Evolutionary conservation across 2,113 vertebrate species (phyloP).

Genomic region (Engystomops pustulosus): DNA sequence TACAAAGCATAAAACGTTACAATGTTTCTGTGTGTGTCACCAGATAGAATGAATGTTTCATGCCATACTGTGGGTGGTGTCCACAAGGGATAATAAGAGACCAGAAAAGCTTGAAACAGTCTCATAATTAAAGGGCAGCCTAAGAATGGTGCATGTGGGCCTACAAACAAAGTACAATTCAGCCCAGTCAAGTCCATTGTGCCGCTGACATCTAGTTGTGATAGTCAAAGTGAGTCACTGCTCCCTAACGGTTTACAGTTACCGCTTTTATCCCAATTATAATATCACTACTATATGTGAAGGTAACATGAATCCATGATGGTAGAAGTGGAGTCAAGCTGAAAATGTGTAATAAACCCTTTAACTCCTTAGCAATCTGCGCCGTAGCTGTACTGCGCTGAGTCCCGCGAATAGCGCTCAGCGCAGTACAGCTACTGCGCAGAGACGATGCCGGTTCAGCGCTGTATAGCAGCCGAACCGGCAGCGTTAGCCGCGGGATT

Average conservation of each 20-base stretch:
- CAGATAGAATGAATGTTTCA: background rate
- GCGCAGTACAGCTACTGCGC: no score
- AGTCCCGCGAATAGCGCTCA: no score
- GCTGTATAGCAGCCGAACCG: no score
- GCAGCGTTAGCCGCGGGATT: no score
- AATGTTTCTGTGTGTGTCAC: background rate
- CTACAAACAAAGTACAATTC: conserved; percentile 24
- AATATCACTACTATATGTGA: background rate
- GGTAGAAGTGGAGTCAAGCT: background rate
- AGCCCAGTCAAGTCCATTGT: background rate
- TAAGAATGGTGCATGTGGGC: background rate
- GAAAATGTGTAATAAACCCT: background rate
- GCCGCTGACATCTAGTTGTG: conserved; percentile 1
- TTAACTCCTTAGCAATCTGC: no score
- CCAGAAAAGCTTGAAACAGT: background rate
- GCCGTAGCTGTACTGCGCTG: no score
- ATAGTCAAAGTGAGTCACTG: background rate
- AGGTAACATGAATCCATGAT: background rate
- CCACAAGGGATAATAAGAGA: background rate
- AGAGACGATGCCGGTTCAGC: no score
- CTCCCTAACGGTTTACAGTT: background rate
- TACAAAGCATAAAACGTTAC: background rate
- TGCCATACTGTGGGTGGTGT: background rate
- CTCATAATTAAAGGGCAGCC: conserved; percentile 42
- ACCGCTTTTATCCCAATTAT: background rate